Evolutionary conservation across 2,797 vertebrate species (phyloP).

Genomic region (Amblyopsis hoosieri): DNA sequence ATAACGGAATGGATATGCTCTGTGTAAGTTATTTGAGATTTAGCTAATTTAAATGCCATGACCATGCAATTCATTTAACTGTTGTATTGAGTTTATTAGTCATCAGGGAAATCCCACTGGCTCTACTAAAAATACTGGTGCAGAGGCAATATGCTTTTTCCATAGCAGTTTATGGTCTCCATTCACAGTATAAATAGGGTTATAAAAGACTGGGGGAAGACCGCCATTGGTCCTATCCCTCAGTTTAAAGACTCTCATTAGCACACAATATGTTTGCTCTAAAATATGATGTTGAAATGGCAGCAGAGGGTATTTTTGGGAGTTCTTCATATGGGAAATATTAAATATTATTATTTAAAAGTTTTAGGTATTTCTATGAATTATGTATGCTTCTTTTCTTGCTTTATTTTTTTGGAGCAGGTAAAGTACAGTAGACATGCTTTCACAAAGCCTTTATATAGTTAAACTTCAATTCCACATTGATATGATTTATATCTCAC

Average conservation of each 20-base stretch:
- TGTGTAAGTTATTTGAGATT: not conserved
- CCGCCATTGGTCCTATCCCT: constrained; percentile 41
- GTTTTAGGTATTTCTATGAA: no score
- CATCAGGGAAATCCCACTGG: constrained; percentile 42
- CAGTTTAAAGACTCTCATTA: constrained; percentile 65
- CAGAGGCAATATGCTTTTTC: constrained; percentile 21
- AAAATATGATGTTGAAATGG: constrained; percentile 53
- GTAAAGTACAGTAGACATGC: no score
- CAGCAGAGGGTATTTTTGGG: constrained; percentile 23
- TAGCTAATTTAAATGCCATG: not conserved
- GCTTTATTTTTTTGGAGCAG: no score
- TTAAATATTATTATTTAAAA: not conserved
- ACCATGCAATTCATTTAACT: no score
- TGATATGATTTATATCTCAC: no score
- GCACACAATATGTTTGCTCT: constrained; percentile 58
- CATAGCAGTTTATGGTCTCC: constrained; percentile 49
- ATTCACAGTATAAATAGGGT: constrained; percentile 47
- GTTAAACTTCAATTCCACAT: no score
- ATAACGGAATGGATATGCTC: not conserved
- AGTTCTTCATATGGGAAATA: constrained; percentile 4
- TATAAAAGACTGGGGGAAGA: constrained; percentile 51
- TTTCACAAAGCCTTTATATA: no score
- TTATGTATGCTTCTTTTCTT: no score
- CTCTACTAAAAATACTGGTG: constrained; percentile 28
- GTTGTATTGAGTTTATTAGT: constrained; percentile 11